These are phyloP conservation scores for Cydia strobilella DNA, from an alignment of 1,140 invertebrate species.

Conservation along the genomic window DNA sequence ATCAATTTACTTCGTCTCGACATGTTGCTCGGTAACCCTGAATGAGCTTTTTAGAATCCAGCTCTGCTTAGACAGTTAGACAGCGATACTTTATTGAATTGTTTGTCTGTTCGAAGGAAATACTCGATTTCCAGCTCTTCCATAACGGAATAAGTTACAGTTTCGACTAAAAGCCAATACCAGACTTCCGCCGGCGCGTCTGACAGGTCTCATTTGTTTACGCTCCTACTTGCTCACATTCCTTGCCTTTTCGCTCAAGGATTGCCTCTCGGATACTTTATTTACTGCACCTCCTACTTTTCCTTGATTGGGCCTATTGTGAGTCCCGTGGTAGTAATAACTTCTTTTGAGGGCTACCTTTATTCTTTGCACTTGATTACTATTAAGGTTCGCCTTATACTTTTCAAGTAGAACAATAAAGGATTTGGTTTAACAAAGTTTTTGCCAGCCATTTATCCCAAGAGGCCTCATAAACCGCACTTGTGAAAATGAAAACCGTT, in stretches of 20 bases:
- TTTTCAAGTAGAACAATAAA: slow-evolving; percentile 5
- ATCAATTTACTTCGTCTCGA: neutral
- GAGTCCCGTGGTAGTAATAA: slow-evolving; percentile 28
- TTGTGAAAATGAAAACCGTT: neutral
- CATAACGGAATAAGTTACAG: neutral
- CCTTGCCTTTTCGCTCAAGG: slow-evolving; percentile 28
- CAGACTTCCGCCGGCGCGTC: slow-evolving; percentile 18
- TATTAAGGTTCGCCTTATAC: slow-evolving; percentile 3
- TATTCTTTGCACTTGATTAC: slow-evolving; percentile 18
- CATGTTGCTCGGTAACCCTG: slow-evolving; percentile 6
- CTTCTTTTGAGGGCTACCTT: slow-evolving; percentile 12
- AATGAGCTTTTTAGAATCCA: slow-evolving; percentile 22
- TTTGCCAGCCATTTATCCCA: neutral
- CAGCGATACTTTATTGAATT: slow-evolving; percentile 33
- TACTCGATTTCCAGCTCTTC: neutral
- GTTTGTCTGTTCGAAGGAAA: slow-evolving; percentile 10
- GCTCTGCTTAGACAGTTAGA: slow-evolving; percentile 29
- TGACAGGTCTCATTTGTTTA: slow-evolving; percentile 30
- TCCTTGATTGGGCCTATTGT: slow-evolving; percentile 29
- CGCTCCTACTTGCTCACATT: slow-evolving; percentile 13
- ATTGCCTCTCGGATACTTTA: slow-evolving; percentile 31
- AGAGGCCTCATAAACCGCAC: neutral
- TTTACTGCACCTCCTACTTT: slow-evolving; percentile 21
- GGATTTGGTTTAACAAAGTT: slow-evolving; percentile 5
- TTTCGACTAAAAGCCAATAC: neutral